Conservation (phyloP, 2,888 invertebrate genomes). For the Hipparchia sbordonii region DNA sequence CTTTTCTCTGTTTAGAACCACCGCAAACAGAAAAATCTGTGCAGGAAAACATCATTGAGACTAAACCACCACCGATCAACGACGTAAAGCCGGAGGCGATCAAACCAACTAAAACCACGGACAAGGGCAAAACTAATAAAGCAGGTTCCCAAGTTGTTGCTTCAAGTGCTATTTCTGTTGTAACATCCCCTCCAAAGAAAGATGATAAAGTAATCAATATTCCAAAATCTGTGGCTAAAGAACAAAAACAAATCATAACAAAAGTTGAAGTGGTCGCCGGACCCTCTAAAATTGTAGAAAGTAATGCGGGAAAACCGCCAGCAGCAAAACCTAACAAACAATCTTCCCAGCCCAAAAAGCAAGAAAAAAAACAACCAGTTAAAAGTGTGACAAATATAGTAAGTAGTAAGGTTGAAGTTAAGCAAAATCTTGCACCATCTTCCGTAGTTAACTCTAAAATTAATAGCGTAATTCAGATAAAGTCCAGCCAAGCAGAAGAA, state of each 20-base stretch:
- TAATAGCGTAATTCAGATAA: conserved; percentile 83
- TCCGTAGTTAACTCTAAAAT: conserved; percentile 68
- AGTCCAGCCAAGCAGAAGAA: conserved; percentile 69
- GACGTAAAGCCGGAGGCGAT: conserved; percentile 72
- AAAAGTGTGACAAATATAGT: conserved; percentile 70
- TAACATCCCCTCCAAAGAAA: conserved; percentile 72
- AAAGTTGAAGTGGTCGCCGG: conserved; percentile 83
- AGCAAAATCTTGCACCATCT: conserved; percentile 62
- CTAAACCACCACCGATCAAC: conserved; percentile 69
- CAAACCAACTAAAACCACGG: conserved; percentile 72
- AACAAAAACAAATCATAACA: conserved; percentile 74
- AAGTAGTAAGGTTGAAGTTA: conserved; percentile 78
- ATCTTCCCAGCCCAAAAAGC: conserved; percentile 55
- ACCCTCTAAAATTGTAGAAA: conserved; percentile 76
- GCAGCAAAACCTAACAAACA: conserved; percentile 60
- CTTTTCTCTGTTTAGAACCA: conserved; percentile 62
- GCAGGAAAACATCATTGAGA: conserved; percentile 76
- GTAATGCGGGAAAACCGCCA: conserved; percentile 56
- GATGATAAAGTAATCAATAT: conserved; percentile 66
- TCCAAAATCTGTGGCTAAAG: conserved; percentile 75
- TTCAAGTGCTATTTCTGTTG: conserved; percentile 70
- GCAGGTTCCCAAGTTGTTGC: conserved; percentile 61
- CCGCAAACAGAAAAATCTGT: conserved; percentile 71
- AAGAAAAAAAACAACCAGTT: conserved; percentile 60
- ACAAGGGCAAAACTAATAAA: conserved; percentile 69